These are phyloP conservation scores for Petaurus breviceps DNA, from an alignment of 2,113 vertebrate genomes.

Conservation along the genomic window DNA sequence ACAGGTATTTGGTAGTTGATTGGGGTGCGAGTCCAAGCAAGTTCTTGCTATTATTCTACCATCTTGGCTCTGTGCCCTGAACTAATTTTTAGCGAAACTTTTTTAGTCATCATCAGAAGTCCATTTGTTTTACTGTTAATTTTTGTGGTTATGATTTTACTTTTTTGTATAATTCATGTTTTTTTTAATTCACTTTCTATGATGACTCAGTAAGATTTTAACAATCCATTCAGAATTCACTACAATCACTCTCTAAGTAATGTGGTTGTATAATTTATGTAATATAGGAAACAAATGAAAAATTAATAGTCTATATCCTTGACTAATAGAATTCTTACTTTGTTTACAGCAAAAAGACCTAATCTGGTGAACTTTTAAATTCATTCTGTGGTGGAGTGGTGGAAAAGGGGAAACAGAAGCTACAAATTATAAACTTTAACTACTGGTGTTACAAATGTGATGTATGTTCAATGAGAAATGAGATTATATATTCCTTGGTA, in stretches of 20 bases:
- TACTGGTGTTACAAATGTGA: background rate
- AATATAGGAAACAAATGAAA: background rate
- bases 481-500: background rate
- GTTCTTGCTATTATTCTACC: too few species aligned
- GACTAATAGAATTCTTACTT: background rate
- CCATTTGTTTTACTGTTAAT: background rate
- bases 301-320: background rate
- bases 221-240: background rate
- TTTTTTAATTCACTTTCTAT: background rate
- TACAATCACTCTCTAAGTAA: background rate
- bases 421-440: background rate
- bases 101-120: background rate
- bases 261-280: background rate
- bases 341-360: background rate
- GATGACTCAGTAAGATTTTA: background rate
- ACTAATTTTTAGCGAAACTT: background rate
- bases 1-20: too few species aligned
- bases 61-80: background rate
- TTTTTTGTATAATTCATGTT: background rate
- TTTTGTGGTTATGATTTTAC: background rate
- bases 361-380: background rate
- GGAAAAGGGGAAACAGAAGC: background rate
- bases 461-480: background rate
- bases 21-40: too few species aligned
- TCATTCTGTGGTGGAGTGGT: background rate